Percentiles rank a stretch among this genome's conserved stretches.
phyloP scores from a whole-genome alignment of 92 coral and sea anemone species.

The Muricea muricata region DNA sequence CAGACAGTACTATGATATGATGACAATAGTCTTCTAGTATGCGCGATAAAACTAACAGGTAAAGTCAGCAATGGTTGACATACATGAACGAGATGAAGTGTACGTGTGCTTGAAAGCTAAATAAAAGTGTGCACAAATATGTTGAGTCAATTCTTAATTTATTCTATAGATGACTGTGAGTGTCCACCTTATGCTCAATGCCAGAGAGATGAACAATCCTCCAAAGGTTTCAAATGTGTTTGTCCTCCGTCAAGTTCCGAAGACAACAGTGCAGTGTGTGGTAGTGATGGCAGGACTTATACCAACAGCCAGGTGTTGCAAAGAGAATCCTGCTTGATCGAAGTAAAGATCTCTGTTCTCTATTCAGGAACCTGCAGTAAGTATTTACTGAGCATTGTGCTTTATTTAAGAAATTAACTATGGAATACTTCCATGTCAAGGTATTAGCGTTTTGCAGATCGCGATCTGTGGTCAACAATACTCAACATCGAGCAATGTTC shows the following conservation, averaged over 20 bases:
- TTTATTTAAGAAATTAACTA: too few relatives aligned
- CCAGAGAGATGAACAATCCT: not conserved
- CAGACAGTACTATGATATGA: too few relatives aligned
- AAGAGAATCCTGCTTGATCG: slow-evolving; percentile 78
- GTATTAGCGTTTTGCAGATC: too few relatives aligned
- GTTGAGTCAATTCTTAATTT: not conserved
- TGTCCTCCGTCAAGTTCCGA: slow-evolving; percentile 19
- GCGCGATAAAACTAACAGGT: too few relatives aligned
- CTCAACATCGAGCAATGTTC: too few relatives aligned
- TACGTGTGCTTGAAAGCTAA: not conserved
- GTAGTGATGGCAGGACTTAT: slow-evolving; percentile 84
- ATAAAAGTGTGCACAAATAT: not conserved
- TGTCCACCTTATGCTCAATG: slow-evolving; percentile 44
- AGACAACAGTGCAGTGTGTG: slow-evolving; percentile 71
- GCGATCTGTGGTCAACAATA: too few relatives aligned
- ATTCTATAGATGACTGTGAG: not conserved
- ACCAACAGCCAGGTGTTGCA: slow-evolving; percentile 73
- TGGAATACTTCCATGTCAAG: too few relatives aligned
- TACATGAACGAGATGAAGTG: not conserved
- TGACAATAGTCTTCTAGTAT: too few relatives aligned
- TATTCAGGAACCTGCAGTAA: slow-evolving; percentile 84
- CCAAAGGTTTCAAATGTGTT: slow-evolving; percentile 26
- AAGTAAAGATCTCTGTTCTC: slow-evolving; percentile 64
- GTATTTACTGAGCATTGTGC: not conserved
- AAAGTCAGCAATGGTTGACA: too few relatives aligned